Conservation (phyloP, 2,888 invertebrate genomes). For the Zonitis immaculata region DNA sequence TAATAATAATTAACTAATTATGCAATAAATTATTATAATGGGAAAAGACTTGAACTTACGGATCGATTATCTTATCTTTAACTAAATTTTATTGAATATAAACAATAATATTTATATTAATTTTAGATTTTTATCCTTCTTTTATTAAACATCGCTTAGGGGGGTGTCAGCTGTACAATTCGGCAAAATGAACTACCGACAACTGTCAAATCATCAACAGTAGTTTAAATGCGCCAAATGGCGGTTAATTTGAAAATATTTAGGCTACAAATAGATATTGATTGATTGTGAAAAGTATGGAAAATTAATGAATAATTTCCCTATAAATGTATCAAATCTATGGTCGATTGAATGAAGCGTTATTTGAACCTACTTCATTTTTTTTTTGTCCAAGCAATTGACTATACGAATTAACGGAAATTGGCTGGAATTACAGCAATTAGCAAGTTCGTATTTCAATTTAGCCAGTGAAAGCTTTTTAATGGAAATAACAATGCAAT, state of each 20-base stretch:
- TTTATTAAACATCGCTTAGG: not conserved
- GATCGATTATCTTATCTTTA: not conserved
- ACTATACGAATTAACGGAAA: too few relatives aligned
- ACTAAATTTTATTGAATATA: not conserved
- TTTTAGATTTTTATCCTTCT: not conserved
- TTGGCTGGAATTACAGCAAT: too few relatives aligned
- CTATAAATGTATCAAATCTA: too few relatives aligned
- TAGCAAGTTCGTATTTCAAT: not conserved
- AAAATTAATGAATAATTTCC: too few relatives aligned
- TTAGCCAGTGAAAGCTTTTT: not conserved
- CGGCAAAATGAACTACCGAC: not conserved
- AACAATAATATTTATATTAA: constrained; percentile 1
- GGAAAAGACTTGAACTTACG: not conserved
- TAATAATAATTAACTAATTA: not conserved
- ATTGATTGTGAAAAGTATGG: too few relatives aligned
- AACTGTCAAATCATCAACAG: not conserved
- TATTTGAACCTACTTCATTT: too few relatives aligned
- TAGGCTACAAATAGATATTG: too few relatives aligned
- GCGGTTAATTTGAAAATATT: not conserved
- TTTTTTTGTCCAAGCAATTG: too few relatives aligned
- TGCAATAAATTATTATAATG: not conserved
- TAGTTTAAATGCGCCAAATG: not conserved
- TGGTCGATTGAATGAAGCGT: too few relatives aligned
- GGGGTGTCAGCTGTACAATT: not conserved
- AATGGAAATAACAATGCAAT: not conserved